phyloP scores from a whole-genome alignment of 1,140 invertebrate genomes.

The Heliconius hewitsoni region DNA sequence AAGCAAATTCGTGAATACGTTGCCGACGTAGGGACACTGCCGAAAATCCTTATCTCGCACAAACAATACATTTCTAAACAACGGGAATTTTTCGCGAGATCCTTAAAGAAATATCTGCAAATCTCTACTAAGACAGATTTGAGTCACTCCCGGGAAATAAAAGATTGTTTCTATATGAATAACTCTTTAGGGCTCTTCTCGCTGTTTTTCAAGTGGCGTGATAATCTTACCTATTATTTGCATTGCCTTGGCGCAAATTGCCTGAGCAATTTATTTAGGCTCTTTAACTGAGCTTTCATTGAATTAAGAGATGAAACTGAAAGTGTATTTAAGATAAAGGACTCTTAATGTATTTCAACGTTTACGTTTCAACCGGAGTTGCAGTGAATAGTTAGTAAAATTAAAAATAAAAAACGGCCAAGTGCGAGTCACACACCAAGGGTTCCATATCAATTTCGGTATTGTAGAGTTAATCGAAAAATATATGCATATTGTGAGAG shows the following conservation, averaged over 20 bases:
- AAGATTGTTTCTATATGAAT: conserved; percentile 38
- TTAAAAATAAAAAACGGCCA: too few species aligned
- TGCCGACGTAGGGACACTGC: conserved; percentile 23
- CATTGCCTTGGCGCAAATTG: conserved; percentile 33
- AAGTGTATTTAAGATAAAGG: background rate
- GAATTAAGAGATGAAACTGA: conserved; percentile 29
- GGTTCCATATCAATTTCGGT: too few species aligned
- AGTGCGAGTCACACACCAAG: too few species aligned
- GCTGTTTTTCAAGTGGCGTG: conserved; percentile 52
- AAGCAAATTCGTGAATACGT: conserved; percentile 23
- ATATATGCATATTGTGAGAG: too few species aligned
- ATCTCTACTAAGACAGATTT: conserved; percentile 31
- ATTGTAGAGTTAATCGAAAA: too few species aligned
- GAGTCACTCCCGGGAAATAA: conserved; percentile 37
- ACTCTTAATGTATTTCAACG: background rate
- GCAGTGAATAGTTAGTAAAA: too few species aligned
- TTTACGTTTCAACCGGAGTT: background rate
- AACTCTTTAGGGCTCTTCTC: conserved; percentile 31
- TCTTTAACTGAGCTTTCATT: conserved; percentile 42
- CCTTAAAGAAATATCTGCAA: conserved; percentile 37
- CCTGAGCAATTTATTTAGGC: conserved; percentile 45
- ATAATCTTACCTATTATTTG: conserved; percentile 62
- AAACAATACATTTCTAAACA: conserved; percentile 31
- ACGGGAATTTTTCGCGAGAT: conserved; percentile 30
- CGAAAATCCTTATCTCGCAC: conserved; percentile 24